Base-by-base conservation (phyloP, 1,140 invertebrate species). In the Drosophila parvula region DNA sequence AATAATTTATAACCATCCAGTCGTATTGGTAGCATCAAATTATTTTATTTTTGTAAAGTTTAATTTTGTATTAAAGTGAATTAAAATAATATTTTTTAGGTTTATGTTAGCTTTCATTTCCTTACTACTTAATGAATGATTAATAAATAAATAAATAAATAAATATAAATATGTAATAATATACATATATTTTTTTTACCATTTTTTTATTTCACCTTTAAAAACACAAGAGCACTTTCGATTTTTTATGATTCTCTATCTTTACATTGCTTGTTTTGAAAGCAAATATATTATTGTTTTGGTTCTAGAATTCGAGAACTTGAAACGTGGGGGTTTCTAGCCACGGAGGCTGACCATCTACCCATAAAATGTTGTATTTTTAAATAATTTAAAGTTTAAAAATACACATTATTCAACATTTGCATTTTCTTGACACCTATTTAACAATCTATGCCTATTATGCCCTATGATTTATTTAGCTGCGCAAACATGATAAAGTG, bases 401-500 rank as follows among this genome's bases (percentile, higher is more conserved):
- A 22, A 22, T 22, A 22, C 22, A 28, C 22, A n/a, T 38, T 12
- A 22, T 11, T 58, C 16, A n/a, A 60, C 9, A 53, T 36, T 53
- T 61, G 6, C 18, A 28, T 38, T 28, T 73, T 62, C 51, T 51
- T 57, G 64, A 64, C 63, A 48, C 51, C 55, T 47, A 63, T 79
- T 55, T 76, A 70, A 74, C 67, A 76, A 53, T 61, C 48, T 71
- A 81, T 85, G 76, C 64, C 61, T 57, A 34, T 53, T 53, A 18
- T 36, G 18, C 50, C 50, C 50, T 36, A 53, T 53, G 55, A 82
- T 78, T 73, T 90, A 77, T 78, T 74, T 85, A 91, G 90, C 81
- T 91, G 64, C 90, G 83, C 80, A 91, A 74, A 74, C 60, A 78
- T 47, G 78, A 88, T 53, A 90, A 82, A 78, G 75, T 79, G 90